Base-by-base conservation (phyloP, 37 sponge, comb jelly and placozoan species). In the Theonella swinhoei region DNA sequence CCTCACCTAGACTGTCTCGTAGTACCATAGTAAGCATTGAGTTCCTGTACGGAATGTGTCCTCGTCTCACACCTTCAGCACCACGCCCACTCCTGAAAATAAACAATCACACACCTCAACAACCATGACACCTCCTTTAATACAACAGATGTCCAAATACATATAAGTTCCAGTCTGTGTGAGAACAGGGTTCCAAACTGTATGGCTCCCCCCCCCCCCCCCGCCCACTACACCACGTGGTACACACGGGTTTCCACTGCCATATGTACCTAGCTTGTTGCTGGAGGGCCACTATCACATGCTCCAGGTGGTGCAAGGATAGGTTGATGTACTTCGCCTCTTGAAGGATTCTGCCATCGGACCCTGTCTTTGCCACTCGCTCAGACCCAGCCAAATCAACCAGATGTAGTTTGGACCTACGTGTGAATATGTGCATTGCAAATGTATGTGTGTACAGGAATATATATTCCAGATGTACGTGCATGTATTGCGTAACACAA, bases 311-410 rank as follows among this genome's bases (percentile, higher is more conserved):
- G 81, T 96, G 94, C 7, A 96, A 87, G 39, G 96, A 96, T 34
- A 86, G 87, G 77, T 96, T 96, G 83, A 96, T 96, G 76, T 91
- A 76, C 37, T 93, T 96, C 25, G 96, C 96, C 39, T 96, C 96
- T 22, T 84, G 78, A 3, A 96, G 78, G 33, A 91, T 65, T 22
- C 47, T 58, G 2, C 96, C 96, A 39, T 85, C 76, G 17, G 89
- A 87, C 11, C 86, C 84, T 2, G 96, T 91, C 72, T 96, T 96
- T 43, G 94, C 76, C 38, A 96, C 96, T 31, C 96, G 32, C 74
- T 96, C 96, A 31, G 96, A 96, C 19, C 96, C 96, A 40, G 96
- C 96, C 65, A 96, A 65, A 85, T 96, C 96, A 11, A 96, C 96
- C 54, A 96, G 78, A 65, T 96, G 76, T 58, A 96, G 82, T 47